Evolutionary conservation across 2,797 vertebrate species (phyloP).

Genomic region (Heterohyrax brucei): DNA sequence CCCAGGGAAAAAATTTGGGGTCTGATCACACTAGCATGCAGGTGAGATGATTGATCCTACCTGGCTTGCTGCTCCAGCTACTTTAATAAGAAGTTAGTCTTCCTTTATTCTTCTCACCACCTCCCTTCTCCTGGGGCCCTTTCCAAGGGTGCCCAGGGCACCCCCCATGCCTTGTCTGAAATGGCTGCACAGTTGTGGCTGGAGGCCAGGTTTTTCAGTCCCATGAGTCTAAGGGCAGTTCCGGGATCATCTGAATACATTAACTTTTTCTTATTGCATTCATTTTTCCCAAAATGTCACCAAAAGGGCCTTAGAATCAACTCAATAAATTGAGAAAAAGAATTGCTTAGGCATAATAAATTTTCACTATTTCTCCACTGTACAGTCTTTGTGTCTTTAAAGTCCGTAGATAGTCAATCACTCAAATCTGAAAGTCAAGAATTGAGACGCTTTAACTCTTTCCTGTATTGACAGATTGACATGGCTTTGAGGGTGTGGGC

Average conservation of each 20-base stretch:
- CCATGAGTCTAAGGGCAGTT: not conserved
- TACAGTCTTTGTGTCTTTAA: not conserved
- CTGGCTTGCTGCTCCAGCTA: not conserved
- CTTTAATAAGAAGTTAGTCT: not conserved
- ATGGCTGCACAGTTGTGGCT: not conserved
- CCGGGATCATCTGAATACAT: not conserved
- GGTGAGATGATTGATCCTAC: not conserved
- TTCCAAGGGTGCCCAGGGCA: not conserved
- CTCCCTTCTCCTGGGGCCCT: not conserved
- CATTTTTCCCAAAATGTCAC: conserved; percentile 29
- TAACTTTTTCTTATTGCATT: not conserved
- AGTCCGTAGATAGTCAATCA: not conserved
- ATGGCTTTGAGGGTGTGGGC: not conserved
- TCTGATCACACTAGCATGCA: not conserved
- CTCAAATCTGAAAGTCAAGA: not conserved
- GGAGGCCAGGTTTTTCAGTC: not conserved
- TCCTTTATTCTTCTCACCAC: not conserved
- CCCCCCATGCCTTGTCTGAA: not conserved
- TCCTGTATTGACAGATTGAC: not conserved
- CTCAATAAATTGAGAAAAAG: not conserved
- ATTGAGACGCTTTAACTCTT: conserved; percentile 18
- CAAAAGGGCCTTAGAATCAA: conserved; percentile 3
- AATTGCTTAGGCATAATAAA: conserved; percentile 6
- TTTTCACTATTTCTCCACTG: not conserved
- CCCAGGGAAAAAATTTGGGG: not conserved